Evolutionary conservation across 2,888 invertebrate species (phyloP).

Genomic region (Dascillus cervinus): DNA sequence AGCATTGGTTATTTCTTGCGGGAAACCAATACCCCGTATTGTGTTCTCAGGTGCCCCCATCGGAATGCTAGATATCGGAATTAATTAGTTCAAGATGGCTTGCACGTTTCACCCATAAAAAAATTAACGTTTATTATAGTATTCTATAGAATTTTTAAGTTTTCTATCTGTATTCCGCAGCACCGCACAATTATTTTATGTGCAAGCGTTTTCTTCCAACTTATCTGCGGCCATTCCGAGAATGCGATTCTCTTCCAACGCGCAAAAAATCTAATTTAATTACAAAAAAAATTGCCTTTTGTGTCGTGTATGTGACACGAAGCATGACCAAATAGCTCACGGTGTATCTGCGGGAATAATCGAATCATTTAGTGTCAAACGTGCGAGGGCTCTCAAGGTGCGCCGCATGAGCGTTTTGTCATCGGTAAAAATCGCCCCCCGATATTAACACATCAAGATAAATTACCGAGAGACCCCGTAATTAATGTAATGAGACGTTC

Average conservation of each 20-base stretch:
- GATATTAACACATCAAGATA: too few relatives aligned
- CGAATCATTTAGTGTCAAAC: constrained; percentile 31
- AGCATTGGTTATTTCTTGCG: too few relatives aligned
- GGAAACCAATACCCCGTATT: too few relatives aligned
- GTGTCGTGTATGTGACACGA: constrained; percentile 26
- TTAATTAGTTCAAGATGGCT: constrained; percentile 30
- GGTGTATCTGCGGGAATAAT: constrained; percentile 30
- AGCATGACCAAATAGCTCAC: constrained; percentile 31
- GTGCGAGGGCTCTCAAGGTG: constrained; percentile 23
- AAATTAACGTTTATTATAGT: constrained; percentile 23
- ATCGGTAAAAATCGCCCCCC: too few relatives aligned
- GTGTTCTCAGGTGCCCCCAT: constrained; percentile 19
- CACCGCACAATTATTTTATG: constrained; percentile 16
- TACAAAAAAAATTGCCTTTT: too few relatives aligned
- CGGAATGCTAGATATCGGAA: constrained; percentile 31
- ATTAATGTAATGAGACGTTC: too few relatives aligned
- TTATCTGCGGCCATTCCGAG: background rate
- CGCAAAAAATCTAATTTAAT: background rate
- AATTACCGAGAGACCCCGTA: too few relatives aligned
- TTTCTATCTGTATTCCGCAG: constrained; percentile 13
- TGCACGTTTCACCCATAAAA: constrained; percentile 24
- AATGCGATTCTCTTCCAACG: background rate
- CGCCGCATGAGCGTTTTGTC: constrained; percentile 8
- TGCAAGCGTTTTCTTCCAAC: background rate
- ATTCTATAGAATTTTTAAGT: constrained; percentile 18